Evolutionary conservation across 2,113 vertebrate genomes (phyloP).

Genomic region (Mirounga angustirostris): DNA sequence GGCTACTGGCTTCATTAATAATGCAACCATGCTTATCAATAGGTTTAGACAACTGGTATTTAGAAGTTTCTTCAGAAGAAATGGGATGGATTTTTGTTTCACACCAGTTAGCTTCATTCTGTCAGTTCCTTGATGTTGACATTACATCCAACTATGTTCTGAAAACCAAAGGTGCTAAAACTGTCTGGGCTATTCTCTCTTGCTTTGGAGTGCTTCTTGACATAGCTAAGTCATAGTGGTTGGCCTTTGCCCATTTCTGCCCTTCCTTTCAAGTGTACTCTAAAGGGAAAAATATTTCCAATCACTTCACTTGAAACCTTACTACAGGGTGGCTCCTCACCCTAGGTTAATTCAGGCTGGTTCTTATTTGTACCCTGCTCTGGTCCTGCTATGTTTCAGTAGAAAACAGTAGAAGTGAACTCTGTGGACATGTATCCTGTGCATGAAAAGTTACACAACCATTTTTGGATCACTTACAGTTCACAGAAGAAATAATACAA

Average conservation of each 20-base stretch:
- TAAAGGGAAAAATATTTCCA: conserved; percentile 45
- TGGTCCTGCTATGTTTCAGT: not conserved
- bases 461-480: not conserved
- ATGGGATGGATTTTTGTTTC: conserved; percentile 77
- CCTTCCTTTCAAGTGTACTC: conserved; percentile 50
- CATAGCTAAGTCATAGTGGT: conserved; percentile 45
- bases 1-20: conserved; percentile 92
- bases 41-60: conserved; percentile 94
- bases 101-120: conserved; percentile 90
- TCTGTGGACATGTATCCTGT: not conserved
- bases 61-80: conserved; percentile 91
- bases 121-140: conserved; percentile 91
- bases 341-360: not conserved
- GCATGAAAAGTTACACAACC: not conserved
- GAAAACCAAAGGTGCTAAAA: conserved; percentile 88
- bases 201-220: conserved; percentile 81
- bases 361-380: not conserved
- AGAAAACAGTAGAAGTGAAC: not conserved
- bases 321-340: not conserved
- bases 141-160: conserved; percentile 89
- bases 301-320: conserved; percentile 67
- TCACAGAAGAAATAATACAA: not conserved
- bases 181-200: conserved; percentile 77
- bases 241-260: conserved; percentile 30
- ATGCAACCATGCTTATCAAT: conserved; percentile 93